phyloP scores from a whole-genome alignment of 2,888 invertebrate genomes.

The Metallyticus violacea region DNA sequence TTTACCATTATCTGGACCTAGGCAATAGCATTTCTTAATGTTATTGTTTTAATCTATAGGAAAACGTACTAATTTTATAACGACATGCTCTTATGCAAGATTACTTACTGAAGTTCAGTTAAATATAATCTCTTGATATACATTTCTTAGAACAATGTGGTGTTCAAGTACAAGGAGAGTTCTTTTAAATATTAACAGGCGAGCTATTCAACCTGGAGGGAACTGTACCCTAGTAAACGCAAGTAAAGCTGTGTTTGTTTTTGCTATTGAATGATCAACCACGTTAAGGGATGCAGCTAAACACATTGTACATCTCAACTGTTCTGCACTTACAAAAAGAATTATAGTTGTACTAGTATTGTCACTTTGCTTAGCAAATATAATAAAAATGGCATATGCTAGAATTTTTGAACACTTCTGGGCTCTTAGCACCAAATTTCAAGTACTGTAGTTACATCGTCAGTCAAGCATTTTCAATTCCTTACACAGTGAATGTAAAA shows the following conservation, averaged over 20 bases:
- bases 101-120: too few relatives aligned
- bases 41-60: too few relatives aligned
- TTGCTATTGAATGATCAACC: not conserved
- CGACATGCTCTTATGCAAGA: too few relatives aligned
- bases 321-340: too few relatives aligned
- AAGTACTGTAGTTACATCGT: not conserved
- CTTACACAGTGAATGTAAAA: not conserved
- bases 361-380: not conserved
- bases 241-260: not conserved
- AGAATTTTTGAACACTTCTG: not conserved
- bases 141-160: too few relatives aligned
- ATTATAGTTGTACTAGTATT: not conserved
- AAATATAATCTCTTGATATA: too few relatives aligned
- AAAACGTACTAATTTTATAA: too few relatives aligned
- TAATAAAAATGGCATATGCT: not conserved
- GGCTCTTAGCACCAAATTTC: not conserved
- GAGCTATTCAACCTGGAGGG: not conserved
- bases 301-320: not conserved
- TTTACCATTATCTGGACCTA: too few relatives aligned
- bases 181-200: too few relatives aligned
- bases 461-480: not conserved
- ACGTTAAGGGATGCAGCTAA: not conserved
- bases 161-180: too few relatives aligned
- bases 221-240: not conserved
- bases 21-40: too few relatives aligned